phyloP scores from a whole-genome alignment of 2,888 invertebrate species.

The Caenorhabditis auriculariae region DNA sequence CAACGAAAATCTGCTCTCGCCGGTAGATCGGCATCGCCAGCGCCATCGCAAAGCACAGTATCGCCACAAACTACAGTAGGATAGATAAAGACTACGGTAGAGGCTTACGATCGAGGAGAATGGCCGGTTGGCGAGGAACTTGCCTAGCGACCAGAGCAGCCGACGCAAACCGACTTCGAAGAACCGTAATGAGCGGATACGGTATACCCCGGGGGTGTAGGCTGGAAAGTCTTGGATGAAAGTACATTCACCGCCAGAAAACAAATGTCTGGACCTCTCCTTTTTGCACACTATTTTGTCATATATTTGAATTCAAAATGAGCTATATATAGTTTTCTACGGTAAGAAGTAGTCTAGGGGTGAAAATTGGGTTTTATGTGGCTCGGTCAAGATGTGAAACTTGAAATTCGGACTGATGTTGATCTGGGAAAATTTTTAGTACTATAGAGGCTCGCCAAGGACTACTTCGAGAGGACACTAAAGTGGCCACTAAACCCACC shows the following conservation, averaged over 20 bases:
- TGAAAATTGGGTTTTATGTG: background rate
- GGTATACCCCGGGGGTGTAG: conserved; percentile 37
- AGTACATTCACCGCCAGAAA: too few relatives aligned
- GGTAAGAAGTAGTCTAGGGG: background rate
- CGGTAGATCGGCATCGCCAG: conserved; percentile 19
- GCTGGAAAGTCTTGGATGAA: conserved; percentile 12
- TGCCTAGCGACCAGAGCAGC: conserved; percentile 55
- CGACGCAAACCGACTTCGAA: conserved; percentile 47
- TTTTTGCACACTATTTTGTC: background rate
- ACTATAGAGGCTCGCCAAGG: too few relatives aligned
- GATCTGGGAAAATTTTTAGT: background rate
- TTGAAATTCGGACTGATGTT: background rate
- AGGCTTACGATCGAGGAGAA: conserved; percentile 14
- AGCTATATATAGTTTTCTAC: too few relatives aligned
- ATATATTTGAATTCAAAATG: background rate
- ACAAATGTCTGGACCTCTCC: too few relatives aligned
- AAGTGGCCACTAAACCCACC: too few relatives aligned
- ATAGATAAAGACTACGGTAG: background rate
- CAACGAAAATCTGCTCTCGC: conserved; percentile 20
- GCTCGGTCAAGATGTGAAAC: background rate
- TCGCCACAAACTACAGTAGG: conserved; percentile 10
- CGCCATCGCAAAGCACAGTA: conserved; percentile 19
- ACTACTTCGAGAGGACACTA: too few relatives aligned
- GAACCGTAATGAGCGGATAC: conserved; percentile 46
- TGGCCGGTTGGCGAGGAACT: conserved; percentile 47